Percentiles rank a stretch among this genome's conserved stretches.
phyloP scores from a whole-genome alignment of 2,797 vertebrate species.

The Sebastes steindachneri region DNA sequence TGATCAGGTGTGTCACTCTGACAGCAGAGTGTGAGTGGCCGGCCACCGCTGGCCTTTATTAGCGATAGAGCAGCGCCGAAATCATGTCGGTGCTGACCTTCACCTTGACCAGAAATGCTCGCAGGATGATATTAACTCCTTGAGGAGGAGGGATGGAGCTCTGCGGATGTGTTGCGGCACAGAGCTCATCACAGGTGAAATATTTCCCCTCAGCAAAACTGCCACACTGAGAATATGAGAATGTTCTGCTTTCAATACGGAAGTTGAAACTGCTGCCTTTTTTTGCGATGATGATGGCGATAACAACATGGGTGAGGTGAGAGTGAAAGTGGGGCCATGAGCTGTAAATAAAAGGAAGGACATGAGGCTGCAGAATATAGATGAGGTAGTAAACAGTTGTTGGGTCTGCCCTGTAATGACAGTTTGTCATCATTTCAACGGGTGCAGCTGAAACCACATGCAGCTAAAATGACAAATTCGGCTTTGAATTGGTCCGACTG shows the following conservation, averaged over 20 bases:
- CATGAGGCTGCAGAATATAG: conserved; percentile 38
- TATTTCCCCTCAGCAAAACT: conserved; percentile 19
- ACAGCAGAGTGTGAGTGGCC: conserved; percentile 31
- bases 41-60: conserved; percentile 46
- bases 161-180: neutral
- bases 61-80: conserved; percentile 46
- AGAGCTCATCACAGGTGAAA: conserved; percentile 23
- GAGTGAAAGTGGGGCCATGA: neutral
- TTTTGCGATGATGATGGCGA: neutral
- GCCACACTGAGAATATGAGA: neutral
- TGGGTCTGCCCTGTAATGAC: conserved; percentile 21
- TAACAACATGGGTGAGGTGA: neutral
- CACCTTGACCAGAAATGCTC: conserved; percentile 48
- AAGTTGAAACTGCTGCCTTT: conserved; percentile 11
- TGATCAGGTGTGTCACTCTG: conserved; percentile 44
- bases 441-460: conserved; percentile 35
- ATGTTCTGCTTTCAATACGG: conserved; percentile 17
- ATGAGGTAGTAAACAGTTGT: conserved; percentile 46
- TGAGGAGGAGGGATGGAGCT: conserved; percentile 18
- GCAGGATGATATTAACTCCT: conserved; percentile 60
- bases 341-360: conserved; percentile 33
- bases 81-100: conserved; percentile 62
- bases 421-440: conserved; percentile 43
- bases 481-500: conserved; percentile 20
- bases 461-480: conserved; percentile 36